Base-by-base conservation (phyloP, 1,140 invertebrate species). In the Heliconius nattereri region DNA sequence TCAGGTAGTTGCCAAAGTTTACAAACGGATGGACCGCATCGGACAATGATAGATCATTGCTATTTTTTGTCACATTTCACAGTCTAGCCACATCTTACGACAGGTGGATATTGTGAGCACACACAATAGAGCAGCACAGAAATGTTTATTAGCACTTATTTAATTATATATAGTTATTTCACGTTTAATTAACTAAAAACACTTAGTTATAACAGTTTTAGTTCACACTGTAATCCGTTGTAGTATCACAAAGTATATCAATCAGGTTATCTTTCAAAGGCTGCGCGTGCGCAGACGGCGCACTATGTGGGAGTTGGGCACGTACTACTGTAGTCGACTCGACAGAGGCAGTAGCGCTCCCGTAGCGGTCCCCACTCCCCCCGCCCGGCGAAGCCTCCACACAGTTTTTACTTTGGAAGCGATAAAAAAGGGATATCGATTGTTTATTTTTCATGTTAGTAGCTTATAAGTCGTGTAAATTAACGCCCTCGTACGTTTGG, bases 401-500 rank as follows among this genome's bases (percentile, higher is more conserved):
- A 87, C 83, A 77, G 87, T 92, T 92, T 91, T 92, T 91, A 92
- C 90, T 91, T 92, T 88, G 85, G 84, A 85, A 87, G 87, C 88
- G 87, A 92, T 92, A 93, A 94, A 94, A 92, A 94, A 91, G 87
- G 90, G 88, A 92, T 92, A 92, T 91, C 86, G 84, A 76, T 94
- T 94, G 90, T 94, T 94, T 92, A 92, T 94, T 94, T 94, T 92
- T 91, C 90, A 81, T 92, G 91, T 93, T 93, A 93, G 90, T 92
- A 92, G 90, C 90, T 89, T 91, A 92, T 92, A 92, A 88, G 90
- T 92, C 86, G 85, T 92, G 89, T 92, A 78, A 81, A 81, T 81
- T 78, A 79, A 79, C 78, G 60, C 81, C 81, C 78, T 82, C 75
- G 23, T 76, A 76, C 32, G 29, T 81, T 81, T 75, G 32, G 29